These are phyloP conservation scores for Sapayoa aenigma DNA, from an alignment of 2,113 vertebrate genomes.

Conservation along the genomic window DNA sequence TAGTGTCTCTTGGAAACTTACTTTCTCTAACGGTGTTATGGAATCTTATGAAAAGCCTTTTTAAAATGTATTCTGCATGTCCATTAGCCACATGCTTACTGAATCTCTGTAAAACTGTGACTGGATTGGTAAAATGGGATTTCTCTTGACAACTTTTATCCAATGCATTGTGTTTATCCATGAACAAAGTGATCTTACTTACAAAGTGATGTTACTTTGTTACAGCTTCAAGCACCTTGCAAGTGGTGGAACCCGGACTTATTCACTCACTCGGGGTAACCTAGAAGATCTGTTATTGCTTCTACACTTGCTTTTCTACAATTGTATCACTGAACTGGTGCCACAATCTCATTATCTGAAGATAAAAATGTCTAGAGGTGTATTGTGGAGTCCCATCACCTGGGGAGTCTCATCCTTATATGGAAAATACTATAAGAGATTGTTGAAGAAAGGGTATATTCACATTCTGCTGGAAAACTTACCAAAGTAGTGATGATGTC, in stretches of 20 bases:
- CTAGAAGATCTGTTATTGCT: background rate
- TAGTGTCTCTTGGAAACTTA: background rate
- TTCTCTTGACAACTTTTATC: background rate
- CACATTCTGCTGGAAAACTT: background rate
- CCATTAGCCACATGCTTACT: background rate
- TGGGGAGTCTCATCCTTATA: background rate
- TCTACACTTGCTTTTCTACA: background rate
- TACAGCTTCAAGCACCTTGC: background rate
- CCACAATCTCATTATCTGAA: background rate
- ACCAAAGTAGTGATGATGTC: background rate
- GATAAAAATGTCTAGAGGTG: background rate
- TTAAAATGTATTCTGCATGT: background rate
- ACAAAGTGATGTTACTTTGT: background rate
- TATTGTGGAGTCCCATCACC: background rate
- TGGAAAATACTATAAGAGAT: background rate
- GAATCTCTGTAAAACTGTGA: background rate
- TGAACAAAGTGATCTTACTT: background rate
- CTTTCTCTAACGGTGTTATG: background rate
- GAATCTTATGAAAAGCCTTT: background rate
- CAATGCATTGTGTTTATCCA: background rate
- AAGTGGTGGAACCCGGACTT: background rate
- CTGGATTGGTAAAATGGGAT: background rate
- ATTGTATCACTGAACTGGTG: background rate
- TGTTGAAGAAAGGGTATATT: background rate
- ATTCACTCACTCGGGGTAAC: no score